Percentiles rank a stretch among this genome's conserved stretches.
Conservation (phyloP, 64 coral and sea anemone genomes). For the Pocillopora damicornis region DNA sequence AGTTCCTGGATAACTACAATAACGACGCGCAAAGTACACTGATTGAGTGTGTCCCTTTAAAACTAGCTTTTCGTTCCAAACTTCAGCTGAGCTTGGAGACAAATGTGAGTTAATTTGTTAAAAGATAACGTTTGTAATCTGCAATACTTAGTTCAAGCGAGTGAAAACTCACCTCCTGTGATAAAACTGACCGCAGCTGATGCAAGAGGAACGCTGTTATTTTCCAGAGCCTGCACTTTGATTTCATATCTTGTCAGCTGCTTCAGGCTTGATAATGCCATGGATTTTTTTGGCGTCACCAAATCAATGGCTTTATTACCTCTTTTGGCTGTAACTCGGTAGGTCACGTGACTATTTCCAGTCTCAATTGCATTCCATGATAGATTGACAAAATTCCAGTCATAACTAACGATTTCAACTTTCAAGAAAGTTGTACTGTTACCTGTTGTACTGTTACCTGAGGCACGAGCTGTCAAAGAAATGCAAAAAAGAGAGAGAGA, state of each 20-base stretch:
- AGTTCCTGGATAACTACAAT: too few species aligned
- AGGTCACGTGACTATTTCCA: background rate
- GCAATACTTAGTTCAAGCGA: background rate
- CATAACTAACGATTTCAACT: background rate
- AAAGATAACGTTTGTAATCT: too few species aligned
- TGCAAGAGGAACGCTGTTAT: background rate
- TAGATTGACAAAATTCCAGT: conserved; percentile 5
- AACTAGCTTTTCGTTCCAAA: too few species aligned
- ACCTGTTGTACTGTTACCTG: background rate
- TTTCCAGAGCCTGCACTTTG: conserved; percentile 12
- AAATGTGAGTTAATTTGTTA: too few species aligned
- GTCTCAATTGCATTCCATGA: background rate
- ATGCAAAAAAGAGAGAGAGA: background rate
- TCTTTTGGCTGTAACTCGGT: background rate
- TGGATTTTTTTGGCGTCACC: conserved; percentile 7
- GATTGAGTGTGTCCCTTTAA: too few species aligned
- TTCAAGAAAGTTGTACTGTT: background rate
- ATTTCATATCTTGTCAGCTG: conserved; percentile 52
- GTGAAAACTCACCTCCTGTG: background rate
- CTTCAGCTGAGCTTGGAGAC: too few species aligned
- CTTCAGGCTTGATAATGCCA: background rate
- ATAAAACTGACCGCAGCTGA: background rate
- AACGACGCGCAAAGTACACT: too few species aligned
- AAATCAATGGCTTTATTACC: background rate
- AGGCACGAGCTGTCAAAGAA: background rate